Conservation (phyloP, 2,888 invertebrate genomes). For the Actias luna region DNA sequence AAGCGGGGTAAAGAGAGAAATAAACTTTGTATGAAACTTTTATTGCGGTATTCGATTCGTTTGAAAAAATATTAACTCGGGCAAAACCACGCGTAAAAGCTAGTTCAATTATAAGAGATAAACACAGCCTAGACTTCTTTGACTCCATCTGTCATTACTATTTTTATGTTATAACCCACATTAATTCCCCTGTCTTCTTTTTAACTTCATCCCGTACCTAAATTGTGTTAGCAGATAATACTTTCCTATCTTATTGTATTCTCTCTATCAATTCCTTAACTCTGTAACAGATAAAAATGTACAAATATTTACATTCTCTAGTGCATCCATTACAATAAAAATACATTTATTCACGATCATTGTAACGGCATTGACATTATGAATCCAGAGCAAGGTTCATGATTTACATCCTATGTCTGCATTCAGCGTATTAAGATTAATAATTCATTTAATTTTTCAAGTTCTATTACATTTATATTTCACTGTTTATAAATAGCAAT, state of each 20-base stretch:
- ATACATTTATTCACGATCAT: constrained; percentile 52
- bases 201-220: not conserved
- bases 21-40: too few relatives aligned
- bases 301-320: constrained; percentile 12
- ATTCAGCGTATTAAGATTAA: not conserved
- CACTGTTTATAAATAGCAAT: too few relatives aligned
- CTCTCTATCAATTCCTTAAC: not conserved
- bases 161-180: too few relatives aligned
- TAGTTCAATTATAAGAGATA: too few relatives aligned
- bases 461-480: too few relatives aligned
- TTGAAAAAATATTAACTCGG: too few relatives aligned
- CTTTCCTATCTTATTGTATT: not conserved
- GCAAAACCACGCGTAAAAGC: too few relatives aligned
- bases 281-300: constrained; percentile 3
- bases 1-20: too few relatives aligned
- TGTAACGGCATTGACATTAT: constrained; percentile 54
- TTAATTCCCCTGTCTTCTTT: too few relatives aligned
- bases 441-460: not conserved
- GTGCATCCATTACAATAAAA: constrained; percentile 14
- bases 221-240: not conserved
- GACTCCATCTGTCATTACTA: not conserved
- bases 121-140: not conserved
- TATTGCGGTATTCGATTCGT: too few relatives aligned
- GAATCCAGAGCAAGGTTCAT: constrained; percentile 62
- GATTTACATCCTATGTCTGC: constrained; percentile 34